Base-by-base conservation (phyloP, 1,140 invertebrate species). In the Cotesia chilonis region DNA sequence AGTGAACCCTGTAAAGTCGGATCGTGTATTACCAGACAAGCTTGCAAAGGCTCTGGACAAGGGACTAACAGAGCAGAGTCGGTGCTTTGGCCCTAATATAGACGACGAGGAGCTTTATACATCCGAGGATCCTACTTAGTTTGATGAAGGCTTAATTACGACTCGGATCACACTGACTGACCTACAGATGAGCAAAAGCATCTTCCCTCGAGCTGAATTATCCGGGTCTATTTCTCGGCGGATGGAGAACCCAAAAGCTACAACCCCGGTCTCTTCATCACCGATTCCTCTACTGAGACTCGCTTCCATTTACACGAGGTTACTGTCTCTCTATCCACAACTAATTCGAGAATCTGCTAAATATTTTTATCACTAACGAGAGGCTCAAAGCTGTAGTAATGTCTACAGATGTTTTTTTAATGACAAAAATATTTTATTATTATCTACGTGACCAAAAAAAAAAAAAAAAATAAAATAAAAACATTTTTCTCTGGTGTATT, bases 131-230 rank as follows among this genome's bases (percentile, higher is more conserved):
- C 69, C 65, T 70, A 74, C 73, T 70, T 74, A 70, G 73, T 70
- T 74, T 71, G 68, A 74, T 70, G 73, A 74, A 74, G 73, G 68
- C 64, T 74, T 74, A 67, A 74, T 74, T 74, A 74, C 73, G 68
- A 66, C 73, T 74, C 52, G 54, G 68, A 66, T 70, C 67, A 74
- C 73, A 71, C 73, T 38, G 20, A 70, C 60, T 74, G 73, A 74
- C 73, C 73, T 38, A 67, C 9, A 17, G 55, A 55, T 7, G 35
- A 55, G 59, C 36, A 37, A 37, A 52, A 61, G 61, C 67, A 57
- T 41, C 67, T 57, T 14, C n/a, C 38, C 38, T 57, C 52, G 38
- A 37, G 54, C 37, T 71, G 70, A 71, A 71, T 65, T 57, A 65
- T 14, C 70, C 12, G 47, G 35, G 5, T 41, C 51, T 17, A 65